Conservation (phyloP, 1,140 invertebrate genomes). For the Thalassaphorura encarpata region DNA sequence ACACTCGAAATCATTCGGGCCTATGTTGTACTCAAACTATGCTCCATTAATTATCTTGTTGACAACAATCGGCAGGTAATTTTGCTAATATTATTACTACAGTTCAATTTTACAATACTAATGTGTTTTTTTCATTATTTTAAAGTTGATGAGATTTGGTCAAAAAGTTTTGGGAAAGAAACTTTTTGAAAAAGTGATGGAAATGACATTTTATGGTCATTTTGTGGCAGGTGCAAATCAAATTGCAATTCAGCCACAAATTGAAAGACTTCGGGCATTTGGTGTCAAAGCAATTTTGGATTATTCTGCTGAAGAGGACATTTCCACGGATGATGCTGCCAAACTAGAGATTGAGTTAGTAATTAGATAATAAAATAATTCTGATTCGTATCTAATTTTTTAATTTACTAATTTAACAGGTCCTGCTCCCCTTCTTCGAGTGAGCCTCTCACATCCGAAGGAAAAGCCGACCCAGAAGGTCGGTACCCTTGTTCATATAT, state of each 20-base stretch:
- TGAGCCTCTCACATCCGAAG: background rate
- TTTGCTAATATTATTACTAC: background rate
- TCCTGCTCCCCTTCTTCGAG: constrained; percentile 20
- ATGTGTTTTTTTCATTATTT: constrained; percentile 35
- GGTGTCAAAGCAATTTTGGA: constrained; percentile 98
- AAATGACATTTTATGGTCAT: constrained; percentile 93
- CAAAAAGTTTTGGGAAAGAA: constrained; percentile 69
- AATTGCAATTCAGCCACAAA: constrained; percentile 68
- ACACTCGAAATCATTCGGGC: constrained; percentile 85
- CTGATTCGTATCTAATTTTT: background rate
- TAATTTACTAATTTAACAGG: constrained; percentile 13
- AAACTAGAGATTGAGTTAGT: constrained; percentile 81
- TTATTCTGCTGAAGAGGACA: constrained; percentile 96
- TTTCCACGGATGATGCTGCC: constrained; percentile 78
- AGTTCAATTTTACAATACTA: background rate
- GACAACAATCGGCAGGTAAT: constrained; percentile 88
- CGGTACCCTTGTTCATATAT: background rate
- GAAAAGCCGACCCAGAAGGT: background rate
- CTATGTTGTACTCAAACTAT: constrained; percentile 86
- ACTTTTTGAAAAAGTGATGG: constrained; percentile 82
- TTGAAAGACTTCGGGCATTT: constrained; percentile 76
- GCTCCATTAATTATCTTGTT: constrained; percentile 78
- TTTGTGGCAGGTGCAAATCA: constrained; percentile 95
- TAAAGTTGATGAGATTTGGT: constrained; percentile 83
- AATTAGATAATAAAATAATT: background rate